A percentile compares a stretch with the other conserved stretches of the same genome.
Evolutionary conservation across 2,797 vertebrate species (phyloP).

Genomic region (Rhinogobio ventralis): DNA sequence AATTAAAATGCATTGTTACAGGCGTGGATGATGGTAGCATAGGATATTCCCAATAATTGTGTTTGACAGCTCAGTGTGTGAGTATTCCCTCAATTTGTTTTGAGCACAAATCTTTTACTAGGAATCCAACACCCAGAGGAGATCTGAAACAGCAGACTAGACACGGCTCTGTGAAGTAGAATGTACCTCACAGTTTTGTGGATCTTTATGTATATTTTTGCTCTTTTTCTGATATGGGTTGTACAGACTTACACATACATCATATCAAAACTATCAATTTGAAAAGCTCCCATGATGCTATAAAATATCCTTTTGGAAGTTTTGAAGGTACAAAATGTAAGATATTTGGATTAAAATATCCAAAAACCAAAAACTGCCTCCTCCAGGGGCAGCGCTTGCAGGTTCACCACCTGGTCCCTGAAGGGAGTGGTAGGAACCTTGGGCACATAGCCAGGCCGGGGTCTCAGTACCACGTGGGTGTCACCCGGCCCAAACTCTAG

Average conservation of each 20-base stretch:
- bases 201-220: constrained; percentile 7
- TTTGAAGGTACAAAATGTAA: no score
- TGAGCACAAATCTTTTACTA: constrained; percentile 61
- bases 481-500: no score
- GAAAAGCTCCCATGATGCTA: not conserved
- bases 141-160: constrained; percentile 19
- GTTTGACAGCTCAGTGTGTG: constrained; percentile 68
- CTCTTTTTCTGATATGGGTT: not conserved
- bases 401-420: no score
- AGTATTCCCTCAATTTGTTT: constrained; percentile 70
- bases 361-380: no score
- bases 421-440: no score
- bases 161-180: not conserved
- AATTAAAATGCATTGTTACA: constrained; percentile 41
- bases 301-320: not conserved
- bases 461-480: no score
- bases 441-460: no score
- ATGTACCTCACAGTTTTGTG: not conserved
- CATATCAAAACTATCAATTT: constrained; percentile 8
- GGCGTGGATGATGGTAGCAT: constrained; percentile 27
- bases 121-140: constrained; percentile 26
- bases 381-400: no score
- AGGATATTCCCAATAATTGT: constrained; percentile 69
- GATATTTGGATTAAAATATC: no score
- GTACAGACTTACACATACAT: not conserved